A percentile compares a stretch with the other conserved stretches of the same genome.
Conservation (phyloP, 2,797 vertebrate genomes). For the Luscinia luscinia region DNA sequence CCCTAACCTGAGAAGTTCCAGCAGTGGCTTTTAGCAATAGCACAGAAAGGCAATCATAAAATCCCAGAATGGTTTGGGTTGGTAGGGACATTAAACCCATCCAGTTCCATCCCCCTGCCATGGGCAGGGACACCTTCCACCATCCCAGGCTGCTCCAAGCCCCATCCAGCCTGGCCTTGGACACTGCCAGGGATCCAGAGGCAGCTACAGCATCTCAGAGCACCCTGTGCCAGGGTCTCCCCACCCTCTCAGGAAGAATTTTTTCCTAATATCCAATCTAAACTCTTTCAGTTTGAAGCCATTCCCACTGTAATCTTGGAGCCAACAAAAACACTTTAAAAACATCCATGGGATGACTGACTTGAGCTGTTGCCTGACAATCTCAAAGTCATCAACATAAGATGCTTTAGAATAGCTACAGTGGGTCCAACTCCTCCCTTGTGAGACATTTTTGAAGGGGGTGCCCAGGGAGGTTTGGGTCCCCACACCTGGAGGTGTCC, state of each 20-base stretch:
- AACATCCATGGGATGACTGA: neutral
- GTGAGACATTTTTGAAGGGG: neutral
- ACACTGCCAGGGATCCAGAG: neutral
- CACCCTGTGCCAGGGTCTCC: neutral
- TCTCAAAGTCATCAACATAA: neutral
- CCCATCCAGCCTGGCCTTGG: rapidly evolving
- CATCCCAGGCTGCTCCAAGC: neutral
- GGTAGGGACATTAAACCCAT: rapidly evolving
- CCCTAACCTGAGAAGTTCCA: neutral
- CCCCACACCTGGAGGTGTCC: neutral
- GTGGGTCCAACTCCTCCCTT: neutral
- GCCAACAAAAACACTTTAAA: neutral
- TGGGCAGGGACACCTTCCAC: neutral
- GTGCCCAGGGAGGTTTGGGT: neutral
- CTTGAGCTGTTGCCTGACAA: neutral
- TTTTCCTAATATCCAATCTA: neutral
- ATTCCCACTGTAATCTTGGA: neutral
- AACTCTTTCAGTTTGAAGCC: neutral
- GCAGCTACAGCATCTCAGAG: neutral
- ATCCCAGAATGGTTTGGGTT: neutral
- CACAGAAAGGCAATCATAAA: neutral
- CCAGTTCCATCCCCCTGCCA: rapidly evolving
- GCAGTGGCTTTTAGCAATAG: neutral
- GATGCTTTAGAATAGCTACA: neutral
- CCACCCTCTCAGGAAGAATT: neutral